These are phyloP conservation scores for Scaptomyza montana DNA, from an alignment of 1,140 invertebrate species.

Conservation along the genomic window DNA sequence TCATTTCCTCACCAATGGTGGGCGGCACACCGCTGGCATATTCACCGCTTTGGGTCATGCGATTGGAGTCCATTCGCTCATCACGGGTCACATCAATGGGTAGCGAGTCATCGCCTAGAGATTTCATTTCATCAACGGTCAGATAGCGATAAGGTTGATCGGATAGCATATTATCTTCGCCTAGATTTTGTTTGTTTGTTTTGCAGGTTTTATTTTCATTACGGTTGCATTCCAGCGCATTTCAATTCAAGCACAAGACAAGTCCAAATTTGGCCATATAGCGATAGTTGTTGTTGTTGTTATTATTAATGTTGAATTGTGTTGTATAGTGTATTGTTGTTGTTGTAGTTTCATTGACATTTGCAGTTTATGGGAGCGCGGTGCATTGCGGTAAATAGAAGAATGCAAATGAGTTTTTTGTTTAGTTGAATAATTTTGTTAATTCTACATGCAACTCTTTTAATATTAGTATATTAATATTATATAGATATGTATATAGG, in stretches of 20 bases:
- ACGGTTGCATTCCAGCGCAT: constrained; percentile 70
- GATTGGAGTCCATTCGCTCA: constrained; percentile 89
- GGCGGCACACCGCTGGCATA: constrained; percentile 77
- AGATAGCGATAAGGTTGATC: constrained; percentile 96
- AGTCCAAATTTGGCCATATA: constrained; percentile 73
- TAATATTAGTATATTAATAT: constrained; percentile 20
- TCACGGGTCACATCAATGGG: constrained; percentile 96
- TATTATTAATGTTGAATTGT: too few species aligned
- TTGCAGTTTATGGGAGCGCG: constrained; percentile 73
- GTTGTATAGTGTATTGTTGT: constrained; percentile 42
- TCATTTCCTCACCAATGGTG: constrained; percentile 86
- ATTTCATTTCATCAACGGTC: constrained; percentile 97
- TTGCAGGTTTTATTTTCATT: constrained; percentile 8
- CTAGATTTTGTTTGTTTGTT: constrained; percentile 84
- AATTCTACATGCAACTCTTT: constrained; percentile 58
- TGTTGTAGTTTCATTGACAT: constrained; percentile 41
- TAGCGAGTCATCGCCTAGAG: constrained; percentile 95
- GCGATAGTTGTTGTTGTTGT: constrained; percentile 58
- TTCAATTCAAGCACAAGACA: constrained; percentile 77
- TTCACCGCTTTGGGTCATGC: constrained; percentile 84
- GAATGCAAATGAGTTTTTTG: constrained; percentile 85
- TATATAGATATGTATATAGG: constrained; percentile 27
- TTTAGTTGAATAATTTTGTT: constrained; percentile 84
- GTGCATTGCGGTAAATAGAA: constrained; percentile 73
- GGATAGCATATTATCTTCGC: constrained; percentile 93